Base-by-base conservation (phyloP, 2,113 vertebrate species). In the Larimichthys crocea region DNA sequence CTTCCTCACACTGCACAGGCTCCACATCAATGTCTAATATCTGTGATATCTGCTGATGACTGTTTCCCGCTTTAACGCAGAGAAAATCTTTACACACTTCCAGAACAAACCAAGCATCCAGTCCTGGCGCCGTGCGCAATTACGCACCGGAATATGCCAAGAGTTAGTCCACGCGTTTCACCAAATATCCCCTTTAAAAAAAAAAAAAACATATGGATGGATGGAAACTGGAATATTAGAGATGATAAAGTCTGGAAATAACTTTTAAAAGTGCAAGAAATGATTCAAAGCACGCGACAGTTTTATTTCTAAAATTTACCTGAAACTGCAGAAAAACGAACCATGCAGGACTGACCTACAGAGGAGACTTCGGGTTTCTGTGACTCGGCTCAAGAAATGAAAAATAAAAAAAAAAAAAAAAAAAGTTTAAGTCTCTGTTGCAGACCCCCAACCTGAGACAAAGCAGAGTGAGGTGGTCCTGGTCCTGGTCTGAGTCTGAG, bases 271-370 rank as follows among this genome's bases (percentile, higher is more conserved):
- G 9, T 2, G 53, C 16, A 46, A 15, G 2, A 35, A 66, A 24
- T 14, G 2, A n/a, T 10, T 17, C 6, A 4, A 56, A 5, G 3
- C 53, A 20, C 5, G 3, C 42, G 10, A 46, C 50, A 65, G 4
- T 1, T 10, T 10, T 11, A 42, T 17, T 35, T 59, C 11, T 22
- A 71, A 69, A 8, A 60, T 69, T 74, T 14, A 73, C n/a, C 26
- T 31, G n/a, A 64, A 56, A 14, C 16, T 40, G 35, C 35, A 53
- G 24, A 8, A 10, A 48, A n/a, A 46, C 46, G 60, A 59, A 16
- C 0, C 65, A 76, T 79, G 80, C 79, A 69, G 63, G 46, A 91
- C 86, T 87, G 71, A 92, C 87, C 91, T 86, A 56, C 1, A 46
- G 31, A 71, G 20, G 50, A 52, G 65, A 46, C 49, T 56, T 2